These are phyloP conservation scores for Mastomys coucha DNA, from an alignment of 2,113 vertebrate genomes.

Conservation along the genomic window DNA sequence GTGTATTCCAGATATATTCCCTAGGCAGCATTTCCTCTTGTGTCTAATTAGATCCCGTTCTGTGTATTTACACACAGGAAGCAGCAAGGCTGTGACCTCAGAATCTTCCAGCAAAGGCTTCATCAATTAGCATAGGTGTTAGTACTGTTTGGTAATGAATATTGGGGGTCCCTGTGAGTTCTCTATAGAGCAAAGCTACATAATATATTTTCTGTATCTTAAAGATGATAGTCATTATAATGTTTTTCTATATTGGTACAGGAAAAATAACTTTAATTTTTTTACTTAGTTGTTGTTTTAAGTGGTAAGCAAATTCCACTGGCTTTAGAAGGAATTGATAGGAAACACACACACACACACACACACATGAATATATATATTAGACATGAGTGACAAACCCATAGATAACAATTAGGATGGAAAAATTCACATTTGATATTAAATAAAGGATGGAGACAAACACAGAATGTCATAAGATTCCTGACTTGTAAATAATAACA, in stretches of 20 bases:
- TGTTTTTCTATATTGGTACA: not conserved
- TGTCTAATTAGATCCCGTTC: conserved; percentile 84
- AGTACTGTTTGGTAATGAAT: not conserved
- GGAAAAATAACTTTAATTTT: not conserved
- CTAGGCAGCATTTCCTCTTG: conserved; percentile 82
- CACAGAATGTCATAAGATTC: not conserved
- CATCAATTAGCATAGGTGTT: conserved; percentile 73
- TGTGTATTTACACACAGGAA: conserved; percentile 88
- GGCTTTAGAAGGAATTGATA: not conserved
- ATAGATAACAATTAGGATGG: not conserved
- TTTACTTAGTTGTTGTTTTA: not conserved
- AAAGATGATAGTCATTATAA: not conserved
- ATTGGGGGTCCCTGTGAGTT: not conserved
- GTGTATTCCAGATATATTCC: conserved; percentile 82
- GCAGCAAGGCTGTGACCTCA: conserved; percentile 74
- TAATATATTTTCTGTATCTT: not conserved
- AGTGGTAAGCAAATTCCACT: not conserved
- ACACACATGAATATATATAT: not conserved
- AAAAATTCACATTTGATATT: not conserved
- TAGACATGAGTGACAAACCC: not conserved
- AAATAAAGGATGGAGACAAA: no score
- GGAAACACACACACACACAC: not conserved
- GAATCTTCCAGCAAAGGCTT: conserved; percentile 53
- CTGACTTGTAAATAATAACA: not conserved
- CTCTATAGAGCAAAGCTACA: not conserved